phyloP scores from a whole-genome alignment of 1,140 invertebrate genomes.

The Micrasema minimum region DNA sequence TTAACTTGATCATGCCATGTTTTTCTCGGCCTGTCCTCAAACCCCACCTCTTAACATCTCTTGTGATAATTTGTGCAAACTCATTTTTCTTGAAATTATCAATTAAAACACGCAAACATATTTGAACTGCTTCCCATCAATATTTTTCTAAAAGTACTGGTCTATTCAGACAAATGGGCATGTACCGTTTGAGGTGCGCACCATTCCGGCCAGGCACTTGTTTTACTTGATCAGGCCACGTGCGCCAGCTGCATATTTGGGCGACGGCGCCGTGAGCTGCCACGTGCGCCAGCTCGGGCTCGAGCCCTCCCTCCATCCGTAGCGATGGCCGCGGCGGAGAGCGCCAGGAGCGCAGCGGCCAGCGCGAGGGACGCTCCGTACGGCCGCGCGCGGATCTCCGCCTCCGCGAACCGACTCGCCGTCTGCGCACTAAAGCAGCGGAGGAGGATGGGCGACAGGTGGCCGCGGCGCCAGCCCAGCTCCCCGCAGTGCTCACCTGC shows the following conservation, averaged over 20 bases:
- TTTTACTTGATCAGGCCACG: too few relatives aligned
- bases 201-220: too few relatives aligned
- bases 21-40: too few relatives aligned
- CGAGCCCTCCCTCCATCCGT: constrained; percentile 13
- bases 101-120: constrained; percentile 18
- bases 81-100: too few relatives aligned
- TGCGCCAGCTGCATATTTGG: too few relatives aligned
- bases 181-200: too few relatives aligned
- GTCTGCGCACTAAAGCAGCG: constrained; percentile 22
- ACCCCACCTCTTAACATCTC: too few relatives aligned
- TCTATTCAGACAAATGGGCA: too few relatives aligned
- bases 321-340: constrained; percentile 29
- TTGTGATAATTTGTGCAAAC: too few relatives aligned
- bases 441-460: constrained; percentile 28
- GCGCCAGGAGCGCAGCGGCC: constrained; percentile 19
- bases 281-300: constrained; percentile 31
- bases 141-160: too few relatives aligned
- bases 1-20: too few relatives aligned
- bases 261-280: too few relatives aligned
- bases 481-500: constrained; percentile 36
- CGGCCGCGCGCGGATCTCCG: not conserved
- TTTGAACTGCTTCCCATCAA: not conserved
- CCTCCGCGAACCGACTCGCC: not conserved
- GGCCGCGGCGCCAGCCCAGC: constrained; percentile 15
- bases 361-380: constrained; percentile 17